Evolutionary conservation across 2,797 vertebrate species (phyloP).

Genomic region (Pristis pectinata): DNA sequence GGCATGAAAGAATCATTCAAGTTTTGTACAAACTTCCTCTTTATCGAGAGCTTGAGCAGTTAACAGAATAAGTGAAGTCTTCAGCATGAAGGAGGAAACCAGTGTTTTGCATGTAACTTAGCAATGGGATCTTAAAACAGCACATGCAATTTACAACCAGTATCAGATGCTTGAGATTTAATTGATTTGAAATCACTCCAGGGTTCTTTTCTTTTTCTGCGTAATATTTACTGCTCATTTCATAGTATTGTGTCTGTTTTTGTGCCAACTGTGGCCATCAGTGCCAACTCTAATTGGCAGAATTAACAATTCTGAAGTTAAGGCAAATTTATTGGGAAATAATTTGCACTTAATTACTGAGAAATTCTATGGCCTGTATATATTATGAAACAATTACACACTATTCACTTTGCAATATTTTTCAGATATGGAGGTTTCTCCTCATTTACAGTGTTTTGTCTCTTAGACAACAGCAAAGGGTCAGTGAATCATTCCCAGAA

Average conservation of each 20-base stretch:
- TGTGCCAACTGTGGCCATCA: neutral
- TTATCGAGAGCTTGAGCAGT: neutral
- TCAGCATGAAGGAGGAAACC: neutral
- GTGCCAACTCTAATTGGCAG: constrained; percentile 30
- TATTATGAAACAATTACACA: constrained; percentile 35
- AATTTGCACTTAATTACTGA: constrained; percentile 31
- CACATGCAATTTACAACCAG: neutral
- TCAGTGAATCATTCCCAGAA: neutral
- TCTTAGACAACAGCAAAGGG: neutral
- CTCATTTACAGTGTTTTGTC: neutral
- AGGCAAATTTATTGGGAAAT: constrained; percentile 31
- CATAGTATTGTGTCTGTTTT: neutral
- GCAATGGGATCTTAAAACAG: neutral
- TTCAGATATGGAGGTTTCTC: neutral
- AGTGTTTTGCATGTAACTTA: neutral
- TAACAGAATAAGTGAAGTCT: neutral
- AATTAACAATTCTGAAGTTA: neutral
- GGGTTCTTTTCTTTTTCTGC: neutral
- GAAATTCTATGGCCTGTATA: constrained; percentile 28
- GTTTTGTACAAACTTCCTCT: neutral
- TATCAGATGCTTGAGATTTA: constrained; percentile 24
- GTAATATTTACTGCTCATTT: constrained; percentile 25
- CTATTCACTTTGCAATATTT: neutral
- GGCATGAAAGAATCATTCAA: neutral
- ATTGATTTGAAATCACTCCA: constrained; percentile 7